A percentile compares a stretch with the other conserved stretches of the same genome.
Conservation (phyloP, 30 jellyfish, hydroid and myxozoan genomes). For the Aurelia coerulea region DNA sequence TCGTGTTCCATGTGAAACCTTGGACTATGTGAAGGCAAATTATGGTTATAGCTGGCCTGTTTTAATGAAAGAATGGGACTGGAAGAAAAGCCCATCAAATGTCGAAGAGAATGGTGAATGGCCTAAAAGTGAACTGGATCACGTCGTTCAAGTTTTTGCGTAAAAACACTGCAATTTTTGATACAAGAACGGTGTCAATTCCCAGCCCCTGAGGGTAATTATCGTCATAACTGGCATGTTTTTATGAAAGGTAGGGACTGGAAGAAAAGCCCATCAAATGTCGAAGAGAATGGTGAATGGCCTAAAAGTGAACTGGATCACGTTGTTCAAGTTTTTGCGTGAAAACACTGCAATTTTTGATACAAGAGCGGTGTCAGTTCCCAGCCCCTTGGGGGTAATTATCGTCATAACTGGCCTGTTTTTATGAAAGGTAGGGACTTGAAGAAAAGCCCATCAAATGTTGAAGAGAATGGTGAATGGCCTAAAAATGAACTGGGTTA, state of each 20-base stretch:
- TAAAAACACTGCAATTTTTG: not conserved
- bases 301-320: conserved; percentile 59
- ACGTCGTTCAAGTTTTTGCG: conserved; percentile 74
- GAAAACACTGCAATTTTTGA: not conserved
- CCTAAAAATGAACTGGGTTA: conserved; percentile 59
- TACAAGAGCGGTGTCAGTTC: no score
- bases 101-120: conserved; percentile 90
- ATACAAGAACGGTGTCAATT: no score
- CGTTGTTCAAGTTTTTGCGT: conserved; percentile 72
- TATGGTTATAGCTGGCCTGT: conserved; percentile 82
- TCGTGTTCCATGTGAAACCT: conserved; percentile 90
- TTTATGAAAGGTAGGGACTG: not conserved
- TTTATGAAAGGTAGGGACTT: not conserved
- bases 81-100: conserved; percentile 97
- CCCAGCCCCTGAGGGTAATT: conserved; percentile 48
- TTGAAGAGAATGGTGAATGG: conserved; percentile 75
- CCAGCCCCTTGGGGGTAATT: conserved; percentile 45
- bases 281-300: conserved; percentile 90
- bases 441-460: conserved; percentile 96
- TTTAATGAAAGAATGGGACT: conserved; percentile 87
- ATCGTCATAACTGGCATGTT: conserved; percentile 81
- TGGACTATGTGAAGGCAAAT: conserved; percentile 76
- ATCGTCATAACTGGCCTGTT: conserved; percentile 68
- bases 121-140: conserved; percentile 71
- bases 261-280: conserved; percentile 90